These are phyloP conservation scores for Dichetophora obliterata DNA, from an alignment of 2,888 invertebrate species.

Conservation along the genomic window DNA sequence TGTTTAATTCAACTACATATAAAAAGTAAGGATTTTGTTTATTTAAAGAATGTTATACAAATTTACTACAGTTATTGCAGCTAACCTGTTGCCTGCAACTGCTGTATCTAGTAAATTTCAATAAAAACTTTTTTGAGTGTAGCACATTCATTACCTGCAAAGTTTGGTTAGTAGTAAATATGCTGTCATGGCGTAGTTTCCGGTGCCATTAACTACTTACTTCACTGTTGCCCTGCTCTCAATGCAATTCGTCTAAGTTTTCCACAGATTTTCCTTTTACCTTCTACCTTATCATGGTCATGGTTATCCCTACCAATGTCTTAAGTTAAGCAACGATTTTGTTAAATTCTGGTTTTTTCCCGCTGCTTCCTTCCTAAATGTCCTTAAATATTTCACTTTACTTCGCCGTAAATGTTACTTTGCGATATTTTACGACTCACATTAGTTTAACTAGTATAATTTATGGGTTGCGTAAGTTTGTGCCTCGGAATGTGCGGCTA, in stretches of 20 bases:
- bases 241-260: constrained; percentile 1
- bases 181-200: constrained; percentile 31
- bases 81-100: no score
- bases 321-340: constrained; percentile 2
- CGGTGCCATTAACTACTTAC: constrained; percentile 20
- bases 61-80: no score
- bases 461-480: constrained; percentile 47
- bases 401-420: constrained; percentile 42
- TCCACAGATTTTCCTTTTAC: not conserved
- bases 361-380: constrained; percentile 5
- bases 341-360: not conserved
- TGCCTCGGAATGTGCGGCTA: constrained; percentile 16
- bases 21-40: no score
- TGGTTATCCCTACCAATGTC: not conserved
- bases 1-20: no score
- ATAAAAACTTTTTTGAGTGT: no score
- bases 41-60: no score
- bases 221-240: not conserved
- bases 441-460: constrained; percentile 56
- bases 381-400: constrained; percentile 33
- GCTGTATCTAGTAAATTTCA: no score
- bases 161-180: constrained; percentile 3
- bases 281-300: not conserved
- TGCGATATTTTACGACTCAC: constrained; percentile 53
- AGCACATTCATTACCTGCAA: constrained; percentile 5